A percentile compares a stretch with the other conserved stretches of the same genome.
phyloP scores from a whole-genome alignment of 1,140 invertebrate genomes.

The Lordiphosa collinella region DNA sequence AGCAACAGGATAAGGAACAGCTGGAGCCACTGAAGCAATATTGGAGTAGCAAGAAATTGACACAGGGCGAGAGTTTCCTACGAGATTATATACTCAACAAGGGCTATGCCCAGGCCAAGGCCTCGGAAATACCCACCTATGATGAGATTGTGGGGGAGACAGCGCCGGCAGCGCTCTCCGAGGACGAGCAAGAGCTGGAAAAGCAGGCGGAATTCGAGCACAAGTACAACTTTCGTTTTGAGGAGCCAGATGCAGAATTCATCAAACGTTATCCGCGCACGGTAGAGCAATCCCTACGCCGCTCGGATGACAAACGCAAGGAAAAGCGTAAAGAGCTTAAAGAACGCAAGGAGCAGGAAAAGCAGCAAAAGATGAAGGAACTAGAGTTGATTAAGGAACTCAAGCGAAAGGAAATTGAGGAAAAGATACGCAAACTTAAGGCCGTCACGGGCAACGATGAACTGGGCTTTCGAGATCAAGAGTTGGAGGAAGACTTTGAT shows the following conservation, averaged over 20 bases:
- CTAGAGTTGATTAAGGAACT: conserved; percentile 91
- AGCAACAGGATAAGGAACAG: conserved; percentile 82
- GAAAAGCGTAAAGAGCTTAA: conserved; percentile 88
- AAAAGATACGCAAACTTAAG: conserved; percentile 92
- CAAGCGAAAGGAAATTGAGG: conserved; percentile 94
- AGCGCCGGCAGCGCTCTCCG: conserved; percentile 83
- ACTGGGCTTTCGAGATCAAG: conserved; percentile 84
- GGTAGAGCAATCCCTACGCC: conserved; percentile 90
- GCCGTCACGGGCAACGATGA: conserved; percentile 92
- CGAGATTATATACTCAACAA: conserved; percentile 96
- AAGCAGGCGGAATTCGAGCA: conserved; percentile 95
- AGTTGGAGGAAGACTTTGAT: conserved; percentile 95
- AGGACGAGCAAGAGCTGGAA: conserved; percentile 89
- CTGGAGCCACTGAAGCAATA: conserved; percentile 86
- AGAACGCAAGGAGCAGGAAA: conserved; percentile 90
- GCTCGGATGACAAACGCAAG: conserved; percentile 89
- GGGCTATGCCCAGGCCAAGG: conserved; percentile 82
- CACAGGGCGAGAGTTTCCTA: conserved; percentile 92
- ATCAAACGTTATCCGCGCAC: conserved; percentile 94
- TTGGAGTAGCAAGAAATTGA: conserved; percentile 91
- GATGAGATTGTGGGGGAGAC: conserved; percentile 86
- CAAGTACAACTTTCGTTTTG: conserved; percentile 97
- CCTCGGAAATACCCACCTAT: conserved; percentile 84
- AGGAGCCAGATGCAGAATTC: conserved; percentile 97
- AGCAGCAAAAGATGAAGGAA: conserved; percentile 90